phyloP scores from a whole-genome alignment of 2,888 invertebrate species.

The Formica aserva region DNA sequence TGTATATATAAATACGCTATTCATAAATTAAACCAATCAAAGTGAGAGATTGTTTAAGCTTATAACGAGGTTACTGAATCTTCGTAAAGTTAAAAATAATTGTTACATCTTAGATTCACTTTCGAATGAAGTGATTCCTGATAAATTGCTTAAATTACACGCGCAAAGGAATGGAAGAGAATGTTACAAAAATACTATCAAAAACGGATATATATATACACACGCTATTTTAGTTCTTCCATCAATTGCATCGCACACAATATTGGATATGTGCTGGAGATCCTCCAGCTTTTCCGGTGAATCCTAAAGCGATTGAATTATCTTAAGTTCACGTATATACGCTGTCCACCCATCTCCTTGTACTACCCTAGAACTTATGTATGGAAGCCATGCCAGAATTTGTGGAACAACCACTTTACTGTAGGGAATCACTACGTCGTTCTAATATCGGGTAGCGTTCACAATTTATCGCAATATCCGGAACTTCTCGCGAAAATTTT shows the following conservation, averaged over 20 bases:
- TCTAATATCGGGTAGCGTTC: conserved; percentile 42
- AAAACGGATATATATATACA: conserved; percentile 16
- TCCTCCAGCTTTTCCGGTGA: conserved; percentile 32
- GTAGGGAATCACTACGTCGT: conserved; percentile 47
- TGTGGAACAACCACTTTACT: conserved; percentile 57
- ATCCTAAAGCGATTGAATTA: conserved; percentile 51
- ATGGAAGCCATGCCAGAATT: conserved; percentile 56
- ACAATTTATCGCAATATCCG: conserved; percentile 53
- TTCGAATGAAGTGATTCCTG: not conserved
- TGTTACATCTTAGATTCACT: not conserved
- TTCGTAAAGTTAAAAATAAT: conserved; percentile 18
- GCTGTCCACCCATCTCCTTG: not conserved
- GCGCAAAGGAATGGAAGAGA: not conserved
- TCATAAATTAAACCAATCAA: conserved; percentile 6
- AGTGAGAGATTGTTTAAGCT: conserved; percentile 11
- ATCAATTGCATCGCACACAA: conserved; percentile 27
- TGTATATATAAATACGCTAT: not conserved
- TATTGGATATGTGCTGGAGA: conserved; percentile 20
- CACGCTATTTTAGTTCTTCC: conserved; percentile 47
- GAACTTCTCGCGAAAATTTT: conserved; percentile 42
- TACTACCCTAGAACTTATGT: conserved; percentile 46
- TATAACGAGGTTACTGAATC: conserved; percentile 7
- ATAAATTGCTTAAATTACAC: conserved; percentile 21
- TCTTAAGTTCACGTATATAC: conserved; percentile 48
- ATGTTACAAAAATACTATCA: conserved; percentile 55